phyloP scores from a whole-genome alignment of 2,888 invertebrate genomes.

The Drosophila nr. perissopoda region DNA sequence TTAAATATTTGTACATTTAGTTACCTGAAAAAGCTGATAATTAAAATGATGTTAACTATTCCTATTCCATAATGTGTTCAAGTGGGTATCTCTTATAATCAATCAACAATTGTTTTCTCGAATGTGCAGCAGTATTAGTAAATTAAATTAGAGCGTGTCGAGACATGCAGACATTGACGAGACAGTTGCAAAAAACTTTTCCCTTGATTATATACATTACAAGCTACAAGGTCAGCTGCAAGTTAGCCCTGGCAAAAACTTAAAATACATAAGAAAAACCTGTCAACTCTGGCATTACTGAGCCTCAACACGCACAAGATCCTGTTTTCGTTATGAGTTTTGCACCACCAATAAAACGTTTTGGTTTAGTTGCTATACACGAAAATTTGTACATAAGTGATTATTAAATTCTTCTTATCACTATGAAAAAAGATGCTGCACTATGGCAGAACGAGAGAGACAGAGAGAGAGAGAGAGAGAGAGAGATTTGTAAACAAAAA shows the following conservation, averaged over 20 bases:
- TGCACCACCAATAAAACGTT: neutral
- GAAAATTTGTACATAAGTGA: neutral
- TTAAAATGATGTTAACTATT: neutral
- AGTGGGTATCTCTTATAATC: neutral
- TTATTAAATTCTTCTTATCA: constrained; percentile 35
- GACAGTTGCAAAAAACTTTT: constrained; percentile 24
- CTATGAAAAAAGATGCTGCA: constrained; percentile 9
- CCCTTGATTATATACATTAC: constrained; percentile 20
- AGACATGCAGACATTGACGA: constrained; percentile 21
- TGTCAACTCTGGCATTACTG: constrained; percentile 21
- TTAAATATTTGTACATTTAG: neutral
- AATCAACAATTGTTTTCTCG: neutral
- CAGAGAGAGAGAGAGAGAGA: constrained; percentile 36
- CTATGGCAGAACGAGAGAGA: constrained; percentile 10
- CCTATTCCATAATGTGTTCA: neutral
- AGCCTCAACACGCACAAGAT: constrained; percentile 5
- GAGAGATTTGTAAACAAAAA: constrained; percentile 44
- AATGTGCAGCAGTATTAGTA: neutral
- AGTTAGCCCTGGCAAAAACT: constrained; percentile 31
- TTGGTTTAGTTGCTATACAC: constrained; percentile 18
- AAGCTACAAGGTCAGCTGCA: constrained; percentile 39
- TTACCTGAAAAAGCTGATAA: neutral
- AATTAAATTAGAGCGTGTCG: neutral
- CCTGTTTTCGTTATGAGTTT: constrained; percentile 36
- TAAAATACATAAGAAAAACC: constrained; percentile 2